Percentiles rank a stretch among this genome's conserved stretches.
Evolutionary conservation across 2,888 invertebrate genomes (phyloP).

Genomic region (Pterostichus niger): DNA sequence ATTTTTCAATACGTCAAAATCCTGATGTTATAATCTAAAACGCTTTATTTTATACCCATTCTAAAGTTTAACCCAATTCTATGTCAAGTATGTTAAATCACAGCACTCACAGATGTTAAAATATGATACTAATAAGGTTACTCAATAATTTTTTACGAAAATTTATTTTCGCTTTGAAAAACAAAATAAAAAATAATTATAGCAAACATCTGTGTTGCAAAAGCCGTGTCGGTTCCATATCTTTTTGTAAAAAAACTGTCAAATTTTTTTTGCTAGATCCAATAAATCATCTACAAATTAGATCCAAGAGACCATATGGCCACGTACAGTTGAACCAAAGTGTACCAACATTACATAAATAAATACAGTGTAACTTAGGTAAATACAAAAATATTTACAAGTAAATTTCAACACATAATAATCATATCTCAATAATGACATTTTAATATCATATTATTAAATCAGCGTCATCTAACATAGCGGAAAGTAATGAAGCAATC

Average conservation of each 20-base stretch:
- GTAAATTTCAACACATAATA: slow-evolving; percentile 39
- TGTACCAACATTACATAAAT: slow-evolving; percentile 1
- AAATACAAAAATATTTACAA: slow-evolving; percentile 26
- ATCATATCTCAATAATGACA: slow-evolving; percentile 32
- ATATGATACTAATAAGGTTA: no score
- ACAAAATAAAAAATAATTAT: neutral
- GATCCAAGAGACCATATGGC: neutral
- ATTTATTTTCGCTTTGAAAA: neutral
- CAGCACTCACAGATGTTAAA: no score
- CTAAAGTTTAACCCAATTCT: no score
- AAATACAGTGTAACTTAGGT: neutral
- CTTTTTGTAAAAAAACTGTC: slow-evolving; percentile 15
- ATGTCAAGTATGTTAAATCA: no score
- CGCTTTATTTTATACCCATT: no score
- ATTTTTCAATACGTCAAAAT: no score
- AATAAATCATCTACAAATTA: slow-evolving; percentile 29
- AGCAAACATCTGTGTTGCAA: neutral
- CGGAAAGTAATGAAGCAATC: slow-evolving; percentile 32
- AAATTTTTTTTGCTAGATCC: slow-evolving; percentile 3
- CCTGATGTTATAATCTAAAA: no score
- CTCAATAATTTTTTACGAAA: no score
- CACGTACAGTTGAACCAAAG: neutral
- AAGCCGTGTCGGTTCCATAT: neutral
- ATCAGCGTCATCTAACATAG: neutral
- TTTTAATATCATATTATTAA: slow-evolving; percentile 40